Base-by-base conservation (phyloP, 2,113 vertebrate species). In the Orthonyx spaldingii region DNA sequence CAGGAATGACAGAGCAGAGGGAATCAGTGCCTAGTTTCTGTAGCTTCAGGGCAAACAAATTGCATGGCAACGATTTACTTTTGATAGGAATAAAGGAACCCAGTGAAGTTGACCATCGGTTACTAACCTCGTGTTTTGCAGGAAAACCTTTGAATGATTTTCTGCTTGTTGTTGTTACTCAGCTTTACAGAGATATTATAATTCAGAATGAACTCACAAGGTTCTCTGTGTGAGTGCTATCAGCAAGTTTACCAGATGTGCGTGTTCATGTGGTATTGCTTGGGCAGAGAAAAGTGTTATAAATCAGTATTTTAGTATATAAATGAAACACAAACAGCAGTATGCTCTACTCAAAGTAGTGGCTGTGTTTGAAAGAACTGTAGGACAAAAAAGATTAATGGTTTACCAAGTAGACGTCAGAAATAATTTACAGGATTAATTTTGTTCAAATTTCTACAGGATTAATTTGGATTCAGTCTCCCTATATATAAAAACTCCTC, bases 121-220 rank as follows among this genome's bases (percentile, higher is more conserved):
- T 96, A 64, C 72, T 84, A 89, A 95, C 50, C 75, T 93, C 2
- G 1, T 72, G 46, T 71, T 86, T 95, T 75, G 50, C 60, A 55
- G 72, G 50, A 79, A 96, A 95, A 68, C 44, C 80, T 94, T 77
- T 90, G 68, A 91, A 95, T 71, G 84, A 87, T 96, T 96, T 92
- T 94, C 82, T 95, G 41, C 66, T 96, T 81, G 16, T 70, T 81
- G 66, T 24, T 96, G 35, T 60, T 76, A 47, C 63, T 92, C 46
- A 60, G 50, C 30, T 65, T 70, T 46, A 39, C 32, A 87, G 79
- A 92, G 64, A 78, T 79, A 88, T 35, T 66, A 59, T 41, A 93
- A 88, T 41, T 77, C 57, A 42, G 63, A 89, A 95, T 37, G 68
- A 79, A 82, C 33, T 53, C 76, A 56, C 11, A 53, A 19, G 37